phyloP scores from a whole-genome alignment of 2,797 vertebrate genomes.

The Coreius guichenoti region DNA sequence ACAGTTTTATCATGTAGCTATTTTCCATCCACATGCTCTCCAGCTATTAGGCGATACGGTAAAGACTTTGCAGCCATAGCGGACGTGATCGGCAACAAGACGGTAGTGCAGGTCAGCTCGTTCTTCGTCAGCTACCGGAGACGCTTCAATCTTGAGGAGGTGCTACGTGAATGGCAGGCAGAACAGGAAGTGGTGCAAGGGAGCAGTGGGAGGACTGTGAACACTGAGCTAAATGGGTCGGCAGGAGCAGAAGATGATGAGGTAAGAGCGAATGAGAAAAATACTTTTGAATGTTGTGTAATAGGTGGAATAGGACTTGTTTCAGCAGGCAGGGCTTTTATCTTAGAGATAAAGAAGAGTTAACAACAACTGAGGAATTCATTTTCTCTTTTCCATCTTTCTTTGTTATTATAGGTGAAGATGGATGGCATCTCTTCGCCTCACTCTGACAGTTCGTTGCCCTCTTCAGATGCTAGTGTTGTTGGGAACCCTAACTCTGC shows the following conservation, averaged over 20 bases:
- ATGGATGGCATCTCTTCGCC: constrained; percentile 77
- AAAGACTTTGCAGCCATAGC: constrained; percentile 90
- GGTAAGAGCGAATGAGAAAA: constrained; percentile 63
- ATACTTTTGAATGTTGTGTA: constrained; percentile 2
- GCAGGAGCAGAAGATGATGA: constrained; percentile 71
- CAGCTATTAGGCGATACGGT: constrained; percentile 89
- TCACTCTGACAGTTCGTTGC: constrained; percentile 63
- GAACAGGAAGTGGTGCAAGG: constrained; percentile 83
- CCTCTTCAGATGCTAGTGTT: constrained; percentile 61
- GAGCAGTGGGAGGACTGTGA: constrained; percentile 65
- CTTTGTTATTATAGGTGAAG: constrained; percentile 76
- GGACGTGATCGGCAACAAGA: constrained; percentile 92
- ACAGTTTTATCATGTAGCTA: neutral
- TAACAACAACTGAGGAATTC: neutral
- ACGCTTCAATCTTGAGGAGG: constrained; percentile 91
- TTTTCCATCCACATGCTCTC: neutral
- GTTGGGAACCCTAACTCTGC: constrained; percentile 54
- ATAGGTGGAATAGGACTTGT: neutral
- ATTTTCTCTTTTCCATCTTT: neutral
- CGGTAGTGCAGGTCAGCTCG: constrained; percentile 86
- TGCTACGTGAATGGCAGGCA: constrained; percentile 91
- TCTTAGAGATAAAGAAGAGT: neutral
- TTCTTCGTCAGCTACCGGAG: constrained; percentile 92
- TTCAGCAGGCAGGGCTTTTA: constrained; percentile 5
- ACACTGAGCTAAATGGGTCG: constrained; percentile 70